These are phyloP conservation scores for Ypsolopha scabrella DNA, from an alignment of 2,888 invertebrate genomes.

Conservation along the genomic window DNA sequence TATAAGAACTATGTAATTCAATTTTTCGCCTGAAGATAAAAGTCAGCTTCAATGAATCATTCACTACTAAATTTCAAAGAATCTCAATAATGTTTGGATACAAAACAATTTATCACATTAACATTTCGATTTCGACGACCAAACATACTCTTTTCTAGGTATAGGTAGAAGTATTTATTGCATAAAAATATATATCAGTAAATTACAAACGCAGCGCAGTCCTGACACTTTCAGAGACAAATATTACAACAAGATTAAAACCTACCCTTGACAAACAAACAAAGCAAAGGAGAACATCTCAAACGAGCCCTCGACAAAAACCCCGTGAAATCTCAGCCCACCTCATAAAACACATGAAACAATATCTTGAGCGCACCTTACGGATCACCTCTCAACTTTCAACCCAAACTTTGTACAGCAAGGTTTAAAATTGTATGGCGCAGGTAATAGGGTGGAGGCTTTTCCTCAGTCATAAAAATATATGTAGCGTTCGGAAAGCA, in stretches of 20 bases:
- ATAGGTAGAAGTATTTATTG: no score
- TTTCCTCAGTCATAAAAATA: conserved; percentile 64
- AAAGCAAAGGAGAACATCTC: not conserved
- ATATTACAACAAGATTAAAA: not conserved
- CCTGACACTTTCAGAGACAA: no score
- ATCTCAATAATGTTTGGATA: no score
- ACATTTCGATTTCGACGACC: no score
- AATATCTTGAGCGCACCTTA: conserved; percentile 44
- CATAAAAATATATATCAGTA: no score
- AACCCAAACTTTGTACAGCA: not conserved
- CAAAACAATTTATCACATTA: no score
- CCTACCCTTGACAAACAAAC: not conserved
- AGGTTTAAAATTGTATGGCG: not conserved
- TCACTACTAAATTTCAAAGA: no score
- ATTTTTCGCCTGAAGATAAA: no score
- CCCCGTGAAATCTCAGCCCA: conserved; percentile 59
- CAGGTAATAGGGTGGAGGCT: conserved; percentile 33
- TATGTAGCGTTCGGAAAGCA: conserved; percentile 66
- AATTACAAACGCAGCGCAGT: no score
- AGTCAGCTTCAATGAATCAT: no score
- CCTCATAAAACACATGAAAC: conserved; percentile 69
- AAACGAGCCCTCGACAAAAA: conserved; percentile 24
- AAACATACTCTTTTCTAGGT: no score
- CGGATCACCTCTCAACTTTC: conserved; percentile 13
- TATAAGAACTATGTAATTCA: no score